Evolutionary conservation across 2,888 invertebrate genomes (phyloP), one percentile per base, ranked within the genome.

Genomic region (Sarcophaga variegata): DNA sequence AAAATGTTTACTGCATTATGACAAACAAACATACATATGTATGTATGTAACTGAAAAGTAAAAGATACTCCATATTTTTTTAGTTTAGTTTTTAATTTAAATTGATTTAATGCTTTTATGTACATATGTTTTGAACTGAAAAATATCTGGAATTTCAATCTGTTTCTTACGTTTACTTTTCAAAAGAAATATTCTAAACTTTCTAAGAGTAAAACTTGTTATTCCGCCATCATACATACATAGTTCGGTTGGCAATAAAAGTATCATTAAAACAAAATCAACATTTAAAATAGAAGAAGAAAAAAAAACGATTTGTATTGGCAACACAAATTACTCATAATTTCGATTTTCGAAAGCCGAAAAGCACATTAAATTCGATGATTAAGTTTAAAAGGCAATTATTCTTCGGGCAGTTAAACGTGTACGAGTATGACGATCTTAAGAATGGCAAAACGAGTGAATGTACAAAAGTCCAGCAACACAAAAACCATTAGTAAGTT

Each of bases 311-410:
- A 69, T 63, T 59, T 17, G 14, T 75, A 69, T 79, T 74, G 74
- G 27, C 69, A 79, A 62, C 69, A 49, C 49, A 66, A 47, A 72
- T 71, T 66, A 49, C 71, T 72, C 72, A 80, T 76, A 71, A 71
- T 75, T 64, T 60, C 63, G 37, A 66, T 66, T 75, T 64, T 60
- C 59, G 47, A 70, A 76, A 54, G 54, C 54, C 54, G 17, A 54
- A 54, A 54, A 54, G 10, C 17, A 62, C 17, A 72, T 71, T 37
- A 72, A 84, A 85, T 85, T 81, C 67, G 62, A 71, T 75, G 71
- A 85, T 85, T 76, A 71, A 62, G 66, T 76, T 80, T 64, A 47
- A 76, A 84, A 75, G 37, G 75, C 66, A 47, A 80, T 64, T 75
- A 70, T 45, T 64, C 20, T 64, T 83, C 70, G 25, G 63, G 14